These are phyloP conservation scores for Mohoua ochrocephala DNA, from an alignment of 2,113 vertebrate species.

Conservation along the genomic window DNA sequence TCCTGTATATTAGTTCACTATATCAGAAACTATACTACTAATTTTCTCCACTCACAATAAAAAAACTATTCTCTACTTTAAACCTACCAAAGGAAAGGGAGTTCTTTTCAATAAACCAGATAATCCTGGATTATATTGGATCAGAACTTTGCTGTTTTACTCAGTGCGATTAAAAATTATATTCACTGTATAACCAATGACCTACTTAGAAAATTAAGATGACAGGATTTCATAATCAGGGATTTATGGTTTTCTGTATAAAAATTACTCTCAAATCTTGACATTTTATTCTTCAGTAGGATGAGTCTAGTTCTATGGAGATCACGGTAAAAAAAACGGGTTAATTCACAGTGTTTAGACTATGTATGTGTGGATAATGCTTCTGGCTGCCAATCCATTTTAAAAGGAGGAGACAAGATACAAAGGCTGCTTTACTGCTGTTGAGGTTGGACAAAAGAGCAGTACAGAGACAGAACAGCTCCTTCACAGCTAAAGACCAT, in stretches of 20 bases:
- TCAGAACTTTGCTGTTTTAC: background rate
- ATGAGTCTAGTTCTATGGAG: background rate
- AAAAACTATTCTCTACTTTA: background rate
- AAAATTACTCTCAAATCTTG: background rate
- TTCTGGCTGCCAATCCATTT: background rate
- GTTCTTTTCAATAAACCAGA: background rate
- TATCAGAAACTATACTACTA: background rate
- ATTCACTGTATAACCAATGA: background rate
- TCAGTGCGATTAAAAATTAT: background rate
- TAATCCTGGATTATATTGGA: background rate
- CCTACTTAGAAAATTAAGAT: background rate
- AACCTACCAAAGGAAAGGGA: background rate
- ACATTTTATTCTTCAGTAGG: background rate
- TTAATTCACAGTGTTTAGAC: background rate
- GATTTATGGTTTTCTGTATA: background rate
- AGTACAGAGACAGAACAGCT: slow-evolving; percentile 19
- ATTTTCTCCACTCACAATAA: background rate
- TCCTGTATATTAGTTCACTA: background rate
- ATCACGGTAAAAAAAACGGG: background rate
- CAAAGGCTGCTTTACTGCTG: background rate
- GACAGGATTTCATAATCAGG: background rate
- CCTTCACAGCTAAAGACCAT: slow-evolving; percentile 7
- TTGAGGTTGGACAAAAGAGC: background rate
- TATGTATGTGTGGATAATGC: background rate
- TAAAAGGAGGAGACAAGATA: background rate